Percentiles rank a stretch among this genome's conserved stretches.
Conservation (phyloP, 1,140 invertebrate species). For the Ceratina australensis region DNA sequence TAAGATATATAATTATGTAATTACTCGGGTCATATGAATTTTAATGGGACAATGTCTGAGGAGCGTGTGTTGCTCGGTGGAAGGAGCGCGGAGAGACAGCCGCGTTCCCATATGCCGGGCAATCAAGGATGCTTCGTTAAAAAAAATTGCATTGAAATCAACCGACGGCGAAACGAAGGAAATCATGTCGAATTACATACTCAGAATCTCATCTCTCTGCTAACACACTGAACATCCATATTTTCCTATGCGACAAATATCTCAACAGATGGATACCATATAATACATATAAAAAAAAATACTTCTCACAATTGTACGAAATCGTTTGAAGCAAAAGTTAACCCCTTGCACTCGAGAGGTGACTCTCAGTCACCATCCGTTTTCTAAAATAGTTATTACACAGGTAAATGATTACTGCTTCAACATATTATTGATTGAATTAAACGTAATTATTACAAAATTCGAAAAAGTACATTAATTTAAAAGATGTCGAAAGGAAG, state of each 20-base stretch:
- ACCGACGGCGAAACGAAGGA: background rate
- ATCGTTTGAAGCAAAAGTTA: too few relatives aligned
- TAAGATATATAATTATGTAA: slow-evolving; percentile 38
- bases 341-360: too few relatives aligned
- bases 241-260: background rate
- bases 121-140: slow-evolving; percentile 31
- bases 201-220: background rate
- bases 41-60: slow-evolving; percentile 22
- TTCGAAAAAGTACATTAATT: too few relatives aligned
- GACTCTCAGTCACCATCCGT: too few relatives aligned
- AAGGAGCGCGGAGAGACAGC: background rate
- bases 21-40: slow-evolving; percentile 30
- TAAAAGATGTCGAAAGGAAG: too few relatives aligned
- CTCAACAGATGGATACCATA: background rate
- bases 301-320: too few relatives aligned
- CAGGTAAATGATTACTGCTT: too few relatives aligned
- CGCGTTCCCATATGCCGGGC: slow-evolving; percentile 16
- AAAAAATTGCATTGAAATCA: slow-evolving; percentile 23
- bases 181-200: slow-evolving; percentile 23
- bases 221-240: background rate
- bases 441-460: too few relatives aligned
- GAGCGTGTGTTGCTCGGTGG: slow-evolving; percentile 18
- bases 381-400: too few relatives aligned
- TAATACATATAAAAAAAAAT: background rate
- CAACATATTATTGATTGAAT: too few relatives aligned